Evolutionary conservation across 2,888 invertebrate genomes (phyloP).

Genomic region (Cyrtodaria siliqua): DNA sequence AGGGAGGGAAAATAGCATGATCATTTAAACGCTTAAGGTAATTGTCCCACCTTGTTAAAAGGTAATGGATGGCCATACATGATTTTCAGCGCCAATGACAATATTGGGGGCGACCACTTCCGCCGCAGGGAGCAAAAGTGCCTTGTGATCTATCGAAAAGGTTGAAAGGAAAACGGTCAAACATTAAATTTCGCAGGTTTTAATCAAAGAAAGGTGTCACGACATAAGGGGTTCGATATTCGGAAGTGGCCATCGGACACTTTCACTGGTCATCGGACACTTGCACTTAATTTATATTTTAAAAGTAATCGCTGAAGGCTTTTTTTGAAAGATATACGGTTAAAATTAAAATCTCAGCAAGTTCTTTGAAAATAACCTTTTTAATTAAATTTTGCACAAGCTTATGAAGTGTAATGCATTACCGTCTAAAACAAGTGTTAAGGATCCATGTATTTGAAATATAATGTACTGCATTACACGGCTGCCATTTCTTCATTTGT

Average conservation of each 20-base stretch:
- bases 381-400: too few species aligned
- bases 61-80: constrained; percentile 5
- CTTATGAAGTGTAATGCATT: too few species aligned
- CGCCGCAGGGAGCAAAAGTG: constrained; percentile 23
- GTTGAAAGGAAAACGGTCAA: constrained; percentile 29
- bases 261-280: too few species aligned
- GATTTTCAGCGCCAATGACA: constrained; percentile 11
- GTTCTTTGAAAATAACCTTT: too few species aligned
- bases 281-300: too few species aligned
- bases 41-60: constrained; percentile 2
- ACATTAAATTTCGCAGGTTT: constrained; percentile 33
- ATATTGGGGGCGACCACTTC: constrained; percentile 30
- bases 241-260: not conserved
- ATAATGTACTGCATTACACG: too few species aligned
- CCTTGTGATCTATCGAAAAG: constrained; percentile 28
- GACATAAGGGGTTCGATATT: constrained; percentile 2
- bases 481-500: too few species aligned
- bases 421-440: too few species aligned
- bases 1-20: not conserved
- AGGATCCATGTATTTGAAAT: too few species aligned
- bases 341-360: too few species aligned
- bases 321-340: too few species aligned
- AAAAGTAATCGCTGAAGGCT: too few species aligned
- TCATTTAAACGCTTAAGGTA: constrained; percentile 3
- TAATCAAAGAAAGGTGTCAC: constrained; percentile 30